phyloP scores from a whole-genome alignment of 2,888 invertebrate species.

The Ophion obscuratus region DNA sequence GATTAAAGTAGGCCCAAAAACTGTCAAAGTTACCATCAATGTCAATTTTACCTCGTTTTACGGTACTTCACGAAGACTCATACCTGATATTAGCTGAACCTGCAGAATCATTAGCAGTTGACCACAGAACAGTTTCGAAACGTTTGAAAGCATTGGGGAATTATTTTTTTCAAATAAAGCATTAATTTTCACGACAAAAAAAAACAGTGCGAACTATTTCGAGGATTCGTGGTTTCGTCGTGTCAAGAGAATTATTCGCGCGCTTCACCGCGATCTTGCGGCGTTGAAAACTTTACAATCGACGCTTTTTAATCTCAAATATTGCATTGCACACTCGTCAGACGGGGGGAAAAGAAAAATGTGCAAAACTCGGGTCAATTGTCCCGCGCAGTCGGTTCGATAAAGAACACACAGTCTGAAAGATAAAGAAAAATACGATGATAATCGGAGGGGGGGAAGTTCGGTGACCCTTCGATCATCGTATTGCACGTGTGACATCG shows the following conservation, averaged over 20 bases:
- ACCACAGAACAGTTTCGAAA: no score
- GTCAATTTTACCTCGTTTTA: no score
- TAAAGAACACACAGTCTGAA: constrained; percentile 44
- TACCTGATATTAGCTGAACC: no score
- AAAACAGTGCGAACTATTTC: no score
- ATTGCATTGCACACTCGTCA: constrained; percentile 1
- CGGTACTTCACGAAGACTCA: no score
- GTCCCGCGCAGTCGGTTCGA: constrained; percentile 33
- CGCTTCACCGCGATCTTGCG: not conserved
- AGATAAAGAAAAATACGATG: constrained; percentile 60
- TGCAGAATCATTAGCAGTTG: no score
- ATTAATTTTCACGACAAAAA: no score
- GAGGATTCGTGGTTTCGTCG: not conserved
- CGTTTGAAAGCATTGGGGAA: no score
- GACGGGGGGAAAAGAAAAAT: constrained; percentile 3
- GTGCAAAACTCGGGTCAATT: constrained; percentile 36
- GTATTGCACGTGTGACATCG: constrained; percentile 34
- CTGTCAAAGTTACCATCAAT: no score
- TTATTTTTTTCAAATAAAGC: no score
- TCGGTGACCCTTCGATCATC: constrained; percentile 58
- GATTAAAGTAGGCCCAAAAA: no score
- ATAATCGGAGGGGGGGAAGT: constrained; percentile 52
- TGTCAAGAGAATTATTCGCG: not conserved
- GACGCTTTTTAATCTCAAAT: constrained; percentile 3
- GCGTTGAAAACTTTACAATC: constrained; percentile 14